Evolutionary conservation across 2,888 invertebrate species (phyloP).

Genomic region (Dysmachus trigonus): DNA sequence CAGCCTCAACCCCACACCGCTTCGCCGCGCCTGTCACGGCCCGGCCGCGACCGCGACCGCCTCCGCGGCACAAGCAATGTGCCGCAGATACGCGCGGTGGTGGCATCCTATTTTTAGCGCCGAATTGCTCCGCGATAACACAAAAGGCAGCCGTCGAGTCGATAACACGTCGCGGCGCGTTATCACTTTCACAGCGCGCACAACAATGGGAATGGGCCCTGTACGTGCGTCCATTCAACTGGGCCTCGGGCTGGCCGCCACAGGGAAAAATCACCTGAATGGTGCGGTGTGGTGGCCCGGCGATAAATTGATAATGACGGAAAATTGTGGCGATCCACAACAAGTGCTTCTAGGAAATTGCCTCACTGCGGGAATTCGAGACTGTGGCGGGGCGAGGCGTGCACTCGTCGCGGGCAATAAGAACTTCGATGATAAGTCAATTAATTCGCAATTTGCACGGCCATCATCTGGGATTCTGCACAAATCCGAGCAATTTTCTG

Average conservation of each 20-base stretch:
- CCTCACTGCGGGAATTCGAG: neutral
- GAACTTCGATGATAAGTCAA: neutral
- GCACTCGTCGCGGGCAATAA: neutral
- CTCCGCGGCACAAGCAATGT: neutral
- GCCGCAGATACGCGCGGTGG: slow-evolving; percentile 15
- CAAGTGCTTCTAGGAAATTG: neutral
- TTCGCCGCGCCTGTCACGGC: neutral
- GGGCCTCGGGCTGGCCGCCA: neutral
- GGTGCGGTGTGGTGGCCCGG: neutral
- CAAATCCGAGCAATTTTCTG: neutral
- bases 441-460: neutral
- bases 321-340: neutral
- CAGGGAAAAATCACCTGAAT: neutral
- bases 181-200: neutral
- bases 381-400: too few species aligned
- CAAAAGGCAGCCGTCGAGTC: neutral
- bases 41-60: neutral
- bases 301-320: neutral
- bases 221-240: neutral
- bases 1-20: neutral
- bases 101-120: slow-evolving; percentile 30
- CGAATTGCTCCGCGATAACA: slow-evolving; percentile 22
- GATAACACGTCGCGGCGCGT: neutral
- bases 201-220: neutral
- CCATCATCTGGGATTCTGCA: neutral